Conservation (phyloP, 2,888 invertebrate species). For the Chesias legatella region DNA sequence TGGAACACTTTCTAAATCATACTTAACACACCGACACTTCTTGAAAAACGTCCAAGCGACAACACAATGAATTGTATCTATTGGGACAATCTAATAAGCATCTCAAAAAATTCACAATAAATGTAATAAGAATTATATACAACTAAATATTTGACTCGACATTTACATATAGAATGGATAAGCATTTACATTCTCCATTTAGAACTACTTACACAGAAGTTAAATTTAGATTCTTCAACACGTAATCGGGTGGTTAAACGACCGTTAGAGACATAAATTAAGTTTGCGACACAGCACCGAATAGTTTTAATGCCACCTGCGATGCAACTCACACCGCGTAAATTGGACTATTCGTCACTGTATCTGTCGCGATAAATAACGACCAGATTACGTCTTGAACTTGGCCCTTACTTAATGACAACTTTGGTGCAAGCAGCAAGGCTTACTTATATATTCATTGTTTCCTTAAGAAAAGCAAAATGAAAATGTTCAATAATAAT, state of each 20-base stretch:
- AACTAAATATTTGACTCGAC: slow-evolving; percentile 45
- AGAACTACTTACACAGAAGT: slow-evolving; percentile 45
- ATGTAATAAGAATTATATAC: slow-evolving; percentile 45
- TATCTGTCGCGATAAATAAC: no score
- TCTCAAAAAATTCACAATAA: slow-evolving; percentile 40
- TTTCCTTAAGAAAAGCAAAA: no score
- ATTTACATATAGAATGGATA: slow-evolving; percentile 37
- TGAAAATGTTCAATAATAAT: no score
- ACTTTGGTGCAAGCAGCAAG: slow-evolving; percentile 15
- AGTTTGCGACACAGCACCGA: no score
- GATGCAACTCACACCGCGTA: no score
- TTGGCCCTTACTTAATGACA: slow-evolving; percentile 8
- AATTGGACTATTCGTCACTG: no score
- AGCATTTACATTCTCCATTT: slow-evolving; percentile 45
- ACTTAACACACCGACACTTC: no score
- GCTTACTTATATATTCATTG: slow-evolving; percentile 5
- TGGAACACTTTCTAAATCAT: no score
- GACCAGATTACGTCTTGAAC: slow-evolving; percentile 1
- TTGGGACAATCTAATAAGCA: slow-evolving; percentile 26
- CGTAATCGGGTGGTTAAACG: slow-evolving; percentile 5
- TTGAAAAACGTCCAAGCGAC: not conserved
- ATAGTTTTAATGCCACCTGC: no score
- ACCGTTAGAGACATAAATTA: slow-evolving; percentile 1
- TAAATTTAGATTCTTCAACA: slow-evolving; percentile 2
- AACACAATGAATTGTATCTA: slow-evolving; percentile 1